phyloP scores from a whole-genome alignment of 1,140 invertebrate species.

The Rhysida immarginata region DNA sequence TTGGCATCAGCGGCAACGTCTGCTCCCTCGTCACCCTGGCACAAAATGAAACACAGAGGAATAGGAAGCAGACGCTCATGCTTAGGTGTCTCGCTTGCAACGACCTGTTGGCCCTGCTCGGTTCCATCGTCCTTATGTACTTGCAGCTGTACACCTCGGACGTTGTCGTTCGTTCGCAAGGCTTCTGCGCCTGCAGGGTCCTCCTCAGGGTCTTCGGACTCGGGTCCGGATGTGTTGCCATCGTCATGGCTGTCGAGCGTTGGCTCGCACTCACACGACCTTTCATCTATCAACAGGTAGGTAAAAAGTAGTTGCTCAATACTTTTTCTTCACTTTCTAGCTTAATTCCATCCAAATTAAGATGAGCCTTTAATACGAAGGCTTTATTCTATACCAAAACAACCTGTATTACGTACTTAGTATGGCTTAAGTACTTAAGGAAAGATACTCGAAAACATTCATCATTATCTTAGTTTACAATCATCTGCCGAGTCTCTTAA shows the following conservation, averaged over 20 bases:
- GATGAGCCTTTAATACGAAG: too few species aligned
- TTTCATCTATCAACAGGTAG: constrained; percentile 76
- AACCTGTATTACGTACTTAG: too few species aligned
- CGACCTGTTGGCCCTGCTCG: constrained; percentile 49
- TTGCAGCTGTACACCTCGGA: constrained; percentile 33
- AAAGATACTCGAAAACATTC: too few species aligned
- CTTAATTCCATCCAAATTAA: too few species aligned
- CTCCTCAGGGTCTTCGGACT: constrained; percentile 63
- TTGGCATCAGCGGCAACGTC: constrained; percentile 42
- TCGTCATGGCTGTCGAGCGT: constrained; percentile 70
- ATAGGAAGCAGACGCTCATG: constrained; percentile 61
- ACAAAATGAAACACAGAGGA: constrained; percentile 29
- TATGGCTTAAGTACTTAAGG: too few species aligned
- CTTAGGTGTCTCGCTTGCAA: constrained; percentile 58
- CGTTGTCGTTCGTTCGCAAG: constrained; percentile 8
- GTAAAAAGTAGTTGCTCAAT: constrained; percentile 9
- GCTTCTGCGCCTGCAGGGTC: constrained; percentile 47
- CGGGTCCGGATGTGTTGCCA: constrained; percentile 67
- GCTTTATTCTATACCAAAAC: too few species aligned
- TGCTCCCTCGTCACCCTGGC: constrained; percentile 38
- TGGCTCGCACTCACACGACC: constrained; percentile 69
- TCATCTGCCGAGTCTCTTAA: too few species aligned
- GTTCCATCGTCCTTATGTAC: constrained; percentile 40
- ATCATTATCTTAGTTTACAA: too few species aligned
- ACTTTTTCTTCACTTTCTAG: too few species aligned